A percentile compares a stretch with the other conserved stretches of the same genome.
Conservation (phyloP, 2,797 vertebrate genomes). For the Acomys russatus region DNA sequence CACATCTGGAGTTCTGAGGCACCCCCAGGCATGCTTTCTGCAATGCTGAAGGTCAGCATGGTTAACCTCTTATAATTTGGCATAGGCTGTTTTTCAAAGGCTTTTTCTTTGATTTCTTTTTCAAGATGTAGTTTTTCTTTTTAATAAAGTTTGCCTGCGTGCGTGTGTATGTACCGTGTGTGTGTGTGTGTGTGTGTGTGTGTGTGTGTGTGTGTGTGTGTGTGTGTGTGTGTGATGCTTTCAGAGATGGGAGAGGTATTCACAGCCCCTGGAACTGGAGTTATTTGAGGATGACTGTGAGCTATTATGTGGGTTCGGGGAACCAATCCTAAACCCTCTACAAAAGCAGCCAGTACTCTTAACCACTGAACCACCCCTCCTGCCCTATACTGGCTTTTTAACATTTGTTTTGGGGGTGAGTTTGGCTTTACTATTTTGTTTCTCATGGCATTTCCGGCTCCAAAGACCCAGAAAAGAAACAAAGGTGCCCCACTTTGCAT, state of each 20-base stretch:
- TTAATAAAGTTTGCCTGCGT: background rate
- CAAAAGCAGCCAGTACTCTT: background rate
- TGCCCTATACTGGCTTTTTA: background rate
- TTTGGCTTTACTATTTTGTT: constrained; percentile 38
- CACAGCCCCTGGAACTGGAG: background rate
- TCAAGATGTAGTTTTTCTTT: background rate
- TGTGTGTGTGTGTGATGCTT: background rate
- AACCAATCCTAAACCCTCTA: background rate
- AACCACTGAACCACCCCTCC: background rate
- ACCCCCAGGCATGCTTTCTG: background rate
- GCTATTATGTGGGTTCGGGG: too few species aligned
- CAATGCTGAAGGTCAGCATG: background rate
- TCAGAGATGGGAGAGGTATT: background rate
- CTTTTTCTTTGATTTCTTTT: background rate
- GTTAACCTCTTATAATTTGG: background rate
- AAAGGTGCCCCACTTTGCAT: constrained; percentile 24
- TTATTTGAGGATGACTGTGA: background rate
- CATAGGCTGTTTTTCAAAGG: background rate
- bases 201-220: too few species aligned
- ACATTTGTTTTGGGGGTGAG: background rate
- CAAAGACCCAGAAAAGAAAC: constrained; percentile 45
- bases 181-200: background rate
- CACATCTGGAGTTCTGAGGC: background rate
- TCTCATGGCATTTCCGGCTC: constrained; percentile 55
- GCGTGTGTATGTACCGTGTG: background rate